Evolutionary conservation across 2,113 vertebrate genomes (phyloP).

Genomic region (Barbus barbus): DNA sequence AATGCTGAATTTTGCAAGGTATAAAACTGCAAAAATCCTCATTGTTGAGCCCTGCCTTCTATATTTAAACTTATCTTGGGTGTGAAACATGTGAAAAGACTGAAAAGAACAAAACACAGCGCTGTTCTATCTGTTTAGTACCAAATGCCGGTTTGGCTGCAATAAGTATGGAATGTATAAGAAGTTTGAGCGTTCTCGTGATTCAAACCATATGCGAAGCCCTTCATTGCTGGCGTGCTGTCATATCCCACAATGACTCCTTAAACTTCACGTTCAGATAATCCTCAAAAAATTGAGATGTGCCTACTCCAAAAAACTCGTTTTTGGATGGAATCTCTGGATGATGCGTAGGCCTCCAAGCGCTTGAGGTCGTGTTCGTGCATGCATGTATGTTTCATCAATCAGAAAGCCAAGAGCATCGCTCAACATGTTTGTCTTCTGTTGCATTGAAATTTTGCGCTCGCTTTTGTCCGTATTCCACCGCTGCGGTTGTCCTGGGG

Average conservation of each 20-base stretch:
- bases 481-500: slow-evolving; percentile 19
- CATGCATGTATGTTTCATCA: slow-evolving; percentile 20
- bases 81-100: slow-evolving; percentile 26
- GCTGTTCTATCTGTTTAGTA: slow-evolving; percentile 2
- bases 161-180: slow-evolving; percentile 39
- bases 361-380: slow-evolving; percentile 18
- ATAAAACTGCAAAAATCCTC: neutral
- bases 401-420: slow-evolving; percentile 29
- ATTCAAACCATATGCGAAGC: slow-evolving; percentile 67
- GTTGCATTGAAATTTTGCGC: slow-evolving; percentile 9
- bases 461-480: slow-evolving; percentile 2
- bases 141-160: slow-evolving; percentile 31
- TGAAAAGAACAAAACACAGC: neutral
- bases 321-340: neutral
- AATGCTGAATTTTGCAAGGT: neutral
- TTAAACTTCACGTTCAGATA: slow-evolving; percentile 21
- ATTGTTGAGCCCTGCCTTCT: neutral
- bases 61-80: slow-evolving; percentile 8
- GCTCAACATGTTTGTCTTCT: slow-evolving; percentile 21
- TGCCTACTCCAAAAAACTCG: neutral
- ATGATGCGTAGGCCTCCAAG: slow-evolving; percentile 8
- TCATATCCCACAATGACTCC: slow-evolving; percentile 45
- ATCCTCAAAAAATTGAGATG: slow-evolving; percentile 5
- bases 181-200: slow-evolving; percentile 46
- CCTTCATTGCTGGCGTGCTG: slow-evolving; percentile 53